These are phyloP conservation scores for Himalopsyche phryganea DNA, from an alignment of 1,140 invertebrate genomes.

Conservation along the genomic window DNA sequence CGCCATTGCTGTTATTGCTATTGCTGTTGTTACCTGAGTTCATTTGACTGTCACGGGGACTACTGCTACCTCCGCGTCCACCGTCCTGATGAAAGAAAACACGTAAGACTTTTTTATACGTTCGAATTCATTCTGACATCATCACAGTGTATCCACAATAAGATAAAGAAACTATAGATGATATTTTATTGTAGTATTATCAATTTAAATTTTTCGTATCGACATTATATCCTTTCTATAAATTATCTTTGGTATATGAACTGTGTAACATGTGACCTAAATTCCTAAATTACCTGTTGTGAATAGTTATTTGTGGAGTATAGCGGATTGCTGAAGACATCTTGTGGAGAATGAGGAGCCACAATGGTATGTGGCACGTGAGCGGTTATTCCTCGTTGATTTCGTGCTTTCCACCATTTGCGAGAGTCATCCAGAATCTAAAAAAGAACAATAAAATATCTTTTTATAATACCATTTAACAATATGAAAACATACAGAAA, in stretches of 20 bases:
- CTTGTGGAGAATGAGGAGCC: slow-evolving; percentile 61
- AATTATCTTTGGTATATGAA: no score
- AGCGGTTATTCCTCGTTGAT: slow-evolving; percentile 80
- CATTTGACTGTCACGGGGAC: slow-evolving; percentile 49
- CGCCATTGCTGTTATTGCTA: neutral
- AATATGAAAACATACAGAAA: neutral
- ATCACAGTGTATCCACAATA: no score
- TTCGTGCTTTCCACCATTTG: slow-evolving; percentile 98
- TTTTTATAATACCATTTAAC: neutral
- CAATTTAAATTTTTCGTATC: no score
- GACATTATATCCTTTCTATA: no score
- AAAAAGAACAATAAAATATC: slow-evolving; percentile 29
- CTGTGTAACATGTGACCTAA: no score
- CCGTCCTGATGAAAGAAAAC: slow-evolving; percentile 39
- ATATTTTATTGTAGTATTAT: no score
- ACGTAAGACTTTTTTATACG: no score
- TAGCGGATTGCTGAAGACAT: slow-evolving; percentile 70
- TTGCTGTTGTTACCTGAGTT: slow-evolving; percentile 31
- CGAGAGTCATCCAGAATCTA: slow-evolving; percentile 89
- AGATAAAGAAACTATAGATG: no score
- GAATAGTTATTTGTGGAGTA: slow-evolving; percentile 51
- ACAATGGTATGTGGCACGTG: slow-evolving; percentile 98
- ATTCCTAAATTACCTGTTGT: slow-evolving; percentile 11
- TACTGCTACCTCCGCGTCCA: slow-evolving; percentile 37
- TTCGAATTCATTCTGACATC: no score